Conservation (phyloP, 2,888 invertebrate species). For the Thymelicus lineola region DNA sequence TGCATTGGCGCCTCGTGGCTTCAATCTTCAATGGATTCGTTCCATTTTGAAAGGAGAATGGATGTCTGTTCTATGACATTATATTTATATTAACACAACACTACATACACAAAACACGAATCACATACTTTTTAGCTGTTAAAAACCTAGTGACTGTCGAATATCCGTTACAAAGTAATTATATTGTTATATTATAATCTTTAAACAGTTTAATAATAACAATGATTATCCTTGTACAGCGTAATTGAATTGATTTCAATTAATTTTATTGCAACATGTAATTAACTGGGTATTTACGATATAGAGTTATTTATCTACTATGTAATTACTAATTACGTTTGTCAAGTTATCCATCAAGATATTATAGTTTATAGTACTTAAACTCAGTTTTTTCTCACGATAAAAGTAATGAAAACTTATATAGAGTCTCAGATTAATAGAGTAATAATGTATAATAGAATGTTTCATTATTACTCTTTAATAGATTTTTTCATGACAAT, state of each 20-base stretch:
- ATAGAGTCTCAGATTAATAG: no score
- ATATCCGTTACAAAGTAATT: background rate
- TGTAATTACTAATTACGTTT: constrained; percentile 22
- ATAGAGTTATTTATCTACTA: constrained; percentile 12
- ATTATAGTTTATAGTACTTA: background rate
- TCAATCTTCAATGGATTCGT: no score
- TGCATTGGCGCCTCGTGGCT: no score
- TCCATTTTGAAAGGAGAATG: no score
- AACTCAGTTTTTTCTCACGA: constrained; percentile 9
- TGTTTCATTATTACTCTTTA: no score
- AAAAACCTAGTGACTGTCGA: background rate
- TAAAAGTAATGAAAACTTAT: background rate
- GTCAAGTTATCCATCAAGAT: constrained; percentile 6
- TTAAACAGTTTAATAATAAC: constrained; percentile 5
- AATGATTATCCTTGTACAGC: constrained; percentile 7
- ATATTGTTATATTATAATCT: background rate
- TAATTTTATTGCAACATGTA: constrained; percentile 13
- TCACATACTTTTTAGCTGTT: background rate
- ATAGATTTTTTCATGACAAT: no score
- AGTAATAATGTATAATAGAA: no score
- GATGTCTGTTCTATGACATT: no score
- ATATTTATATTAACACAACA: no score
- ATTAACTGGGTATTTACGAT: background rate
- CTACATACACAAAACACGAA: background rate
- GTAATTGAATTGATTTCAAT: constrained; percentile 19